Percentiles rank a stretch among this genome's conserved stretches.
These are phyloP conservation scores for Reticulitermes lucifugus DNA, from an alignment of 2,888 invertebrate genomes.

Conservation along the genomic window DNA sequence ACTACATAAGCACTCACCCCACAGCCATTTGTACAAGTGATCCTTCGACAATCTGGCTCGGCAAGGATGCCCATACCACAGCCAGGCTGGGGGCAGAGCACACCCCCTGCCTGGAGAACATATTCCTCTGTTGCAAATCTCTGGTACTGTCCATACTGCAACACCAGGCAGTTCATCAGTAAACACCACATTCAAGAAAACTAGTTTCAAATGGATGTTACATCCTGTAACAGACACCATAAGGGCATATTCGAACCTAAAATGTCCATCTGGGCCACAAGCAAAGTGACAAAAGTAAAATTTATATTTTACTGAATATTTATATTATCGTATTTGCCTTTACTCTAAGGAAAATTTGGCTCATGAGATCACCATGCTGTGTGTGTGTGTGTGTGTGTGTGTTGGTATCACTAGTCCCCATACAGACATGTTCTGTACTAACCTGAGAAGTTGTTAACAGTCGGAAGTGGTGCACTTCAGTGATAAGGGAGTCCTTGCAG, in stretches of 20 bases:
- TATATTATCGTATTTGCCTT: no score
- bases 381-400: no score
- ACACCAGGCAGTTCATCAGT: conserved; percentile 36
- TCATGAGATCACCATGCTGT: no score
- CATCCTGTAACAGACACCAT: no score
- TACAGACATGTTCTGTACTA: conserved; percentile 42
- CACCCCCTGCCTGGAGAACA: conserved; percentile 80
- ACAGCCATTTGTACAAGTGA: conserved; percentile 80
- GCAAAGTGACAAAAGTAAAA: no score
- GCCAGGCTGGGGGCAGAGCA: conserved; percentile 85
- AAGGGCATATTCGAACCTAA: no score
- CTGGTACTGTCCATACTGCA: conserved; percentile 78
- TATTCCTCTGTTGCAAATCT: conserved; percentile 86
- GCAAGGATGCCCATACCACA: conserved; percentile 86
- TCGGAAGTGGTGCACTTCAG: conserved; percentile 85
- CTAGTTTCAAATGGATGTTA: no score
- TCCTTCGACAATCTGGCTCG: conserved; percentile 75
- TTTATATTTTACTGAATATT: no score
- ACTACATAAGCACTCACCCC: conserved; percentile 67
- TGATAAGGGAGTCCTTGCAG: conserved; percentile 80
- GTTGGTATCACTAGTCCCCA: no score
- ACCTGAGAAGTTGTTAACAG: conserved; percentile 74
- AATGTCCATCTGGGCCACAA: no score
- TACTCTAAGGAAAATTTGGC: no score
- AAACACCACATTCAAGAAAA: no score